Conservation (phyloP, 2,113 vertebrate species). For the Oryzias javanicus region DNA sequence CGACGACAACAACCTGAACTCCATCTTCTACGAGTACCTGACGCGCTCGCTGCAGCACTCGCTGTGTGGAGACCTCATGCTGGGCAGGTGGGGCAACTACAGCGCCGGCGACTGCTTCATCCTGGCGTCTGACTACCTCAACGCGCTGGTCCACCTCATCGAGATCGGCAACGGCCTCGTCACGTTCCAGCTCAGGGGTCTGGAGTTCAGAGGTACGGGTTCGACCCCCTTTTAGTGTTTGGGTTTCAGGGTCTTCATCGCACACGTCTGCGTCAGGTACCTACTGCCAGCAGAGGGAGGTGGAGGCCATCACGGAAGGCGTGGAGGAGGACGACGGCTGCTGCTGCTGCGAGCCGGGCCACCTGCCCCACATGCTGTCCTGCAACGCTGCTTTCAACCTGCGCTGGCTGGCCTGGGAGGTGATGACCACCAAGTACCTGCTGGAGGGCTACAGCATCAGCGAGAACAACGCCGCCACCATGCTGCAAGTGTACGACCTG, state of each 20-base stretch:
- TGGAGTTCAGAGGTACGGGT: conserved; percentile 94
- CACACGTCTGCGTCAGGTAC: conserved; percentile 79
- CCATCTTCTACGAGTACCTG: conserved; percentile 98
- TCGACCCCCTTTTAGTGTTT: not conserved
- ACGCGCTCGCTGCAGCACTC: conserved; percentile 94
- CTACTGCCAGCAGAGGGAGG: conserved; percentile 98
- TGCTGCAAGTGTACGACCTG: conserved; percentile 97
- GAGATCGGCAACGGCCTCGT: conserved; percentile 96
- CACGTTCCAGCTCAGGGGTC: conserved; percentile 94
- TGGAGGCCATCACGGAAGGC: conserved; percentile 96
- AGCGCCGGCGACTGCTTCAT: conserved; percentile 96
- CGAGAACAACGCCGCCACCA: conserved; percentile 94
- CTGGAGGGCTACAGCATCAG: conserved; percentile 97
- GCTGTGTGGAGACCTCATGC: conserved; percentile 90
- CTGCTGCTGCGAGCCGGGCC: conserved; percentile 93
- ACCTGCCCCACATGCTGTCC: conserved; percentile 90
- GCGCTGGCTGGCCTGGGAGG: conserved; percentile 98
- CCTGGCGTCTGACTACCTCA: conserved; percentile 96
- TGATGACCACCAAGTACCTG: conserved; percentile 90
- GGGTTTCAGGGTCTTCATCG: accelerated
- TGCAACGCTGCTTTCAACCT: conserved; percentile 95
- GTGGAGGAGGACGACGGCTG: conserved; percentile 92
- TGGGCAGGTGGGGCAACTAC: conserved; percentile 98
- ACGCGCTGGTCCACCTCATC: conserved; percentile 94
- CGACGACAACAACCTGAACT: conserved; percentile 95